phyloP scores from a whole-genome alignment of 2,113 vertebrate genomes.

The Chiloscyllium plagiosum region DNA sequence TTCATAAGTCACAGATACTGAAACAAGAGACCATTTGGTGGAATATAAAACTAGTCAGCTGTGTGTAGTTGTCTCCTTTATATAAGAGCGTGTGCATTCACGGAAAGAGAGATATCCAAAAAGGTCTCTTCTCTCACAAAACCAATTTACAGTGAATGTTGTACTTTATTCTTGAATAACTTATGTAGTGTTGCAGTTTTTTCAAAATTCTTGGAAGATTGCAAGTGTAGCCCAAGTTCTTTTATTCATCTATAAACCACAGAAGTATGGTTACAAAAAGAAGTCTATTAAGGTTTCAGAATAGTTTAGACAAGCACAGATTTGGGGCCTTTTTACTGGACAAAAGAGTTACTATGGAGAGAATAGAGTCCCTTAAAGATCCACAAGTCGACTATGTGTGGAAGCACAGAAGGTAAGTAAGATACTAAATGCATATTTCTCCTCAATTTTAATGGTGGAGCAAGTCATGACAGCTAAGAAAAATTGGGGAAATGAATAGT shows the following conservation, averaged over 20 bases:
- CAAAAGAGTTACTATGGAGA: too few relatives aligned
- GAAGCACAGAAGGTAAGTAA: too few relatives aligned
- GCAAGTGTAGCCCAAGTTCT: background rate
- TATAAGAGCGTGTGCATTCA: background rate
- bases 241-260: background rate
- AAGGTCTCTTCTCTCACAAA: constrained; percentile 3
- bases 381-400: too few relatives aligned
- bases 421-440: too few relatives aligned
- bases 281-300: background rate
- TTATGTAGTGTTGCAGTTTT: background rate
- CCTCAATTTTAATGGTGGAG: too few relatives aligned
- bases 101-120: constrained; percentile 9
- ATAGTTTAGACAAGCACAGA: background rate
- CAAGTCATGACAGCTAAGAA: too few relatives aligned
- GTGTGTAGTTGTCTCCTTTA: constrained; percentile 23
- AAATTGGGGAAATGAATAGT: too few relatives aligned
- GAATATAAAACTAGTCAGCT: constrained; percentile 33
- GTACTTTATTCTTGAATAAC: background rate
- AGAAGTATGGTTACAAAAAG: too few relatives aligned
- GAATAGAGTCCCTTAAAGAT: too few relatives aligned
- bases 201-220: background rate
- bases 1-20: constrained; percentile 29
- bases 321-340: background rate
- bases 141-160: background rate
- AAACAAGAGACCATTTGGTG: constrained; percentile 23